phyloP scores from a whole-genome alignment of 2,113 vertebrate genomes.

The Periophthalmodon schlosseri region DNA sequence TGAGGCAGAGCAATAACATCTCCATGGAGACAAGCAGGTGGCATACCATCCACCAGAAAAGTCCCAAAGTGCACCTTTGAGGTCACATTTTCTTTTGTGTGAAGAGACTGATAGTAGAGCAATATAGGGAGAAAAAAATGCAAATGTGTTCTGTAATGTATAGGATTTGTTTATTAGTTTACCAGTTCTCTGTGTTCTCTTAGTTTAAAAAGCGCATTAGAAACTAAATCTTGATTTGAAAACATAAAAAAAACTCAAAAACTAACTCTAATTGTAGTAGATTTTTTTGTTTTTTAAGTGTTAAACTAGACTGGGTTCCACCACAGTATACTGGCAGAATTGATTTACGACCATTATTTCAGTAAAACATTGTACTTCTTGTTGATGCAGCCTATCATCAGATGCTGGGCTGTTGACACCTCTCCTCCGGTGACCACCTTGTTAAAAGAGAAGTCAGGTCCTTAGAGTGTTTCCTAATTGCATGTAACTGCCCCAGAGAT shows the following conservation, averaged over 20 bases:
- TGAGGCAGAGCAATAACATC: no score
- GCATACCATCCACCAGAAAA: no score
- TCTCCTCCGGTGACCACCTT: constrained; percentile 17
- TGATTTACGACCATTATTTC: background rate
- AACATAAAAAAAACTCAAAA: background rate
- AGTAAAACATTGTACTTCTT: background rate
- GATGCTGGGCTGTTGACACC: constrained; percentile 10
- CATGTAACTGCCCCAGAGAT: constrained; percentile 38
- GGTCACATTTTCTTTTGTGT: no score
- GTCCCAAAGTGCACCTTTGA: no score
- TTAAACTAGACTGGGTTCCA: background rate
- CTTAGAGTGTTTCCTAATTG: constrained; percentile 43
- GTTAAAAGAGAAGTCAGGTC: constrained; percentile 26
- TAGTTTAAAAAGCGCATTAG: background rate
- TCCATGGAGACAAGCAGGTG: no score
- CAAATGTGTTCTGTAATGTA: no score
- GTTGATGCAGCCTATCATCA: background rate
- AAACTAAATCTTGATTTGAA: background rate
- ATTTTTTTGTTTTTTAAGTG: background rate
- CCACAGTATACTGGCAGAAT: background rate
- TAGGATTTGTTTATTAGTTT: no score
- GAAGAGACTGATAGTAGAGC: no score
- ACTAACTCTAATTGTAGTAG: background rate
- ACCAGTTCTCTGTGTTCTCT: no score
- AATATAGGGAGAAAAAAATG: background rate